Evolutionary conservation across 37 sponge, comb jelly and placozoan genomes (phyloP).

Genomic region (Mnemiopsis leidyi): DNA sequence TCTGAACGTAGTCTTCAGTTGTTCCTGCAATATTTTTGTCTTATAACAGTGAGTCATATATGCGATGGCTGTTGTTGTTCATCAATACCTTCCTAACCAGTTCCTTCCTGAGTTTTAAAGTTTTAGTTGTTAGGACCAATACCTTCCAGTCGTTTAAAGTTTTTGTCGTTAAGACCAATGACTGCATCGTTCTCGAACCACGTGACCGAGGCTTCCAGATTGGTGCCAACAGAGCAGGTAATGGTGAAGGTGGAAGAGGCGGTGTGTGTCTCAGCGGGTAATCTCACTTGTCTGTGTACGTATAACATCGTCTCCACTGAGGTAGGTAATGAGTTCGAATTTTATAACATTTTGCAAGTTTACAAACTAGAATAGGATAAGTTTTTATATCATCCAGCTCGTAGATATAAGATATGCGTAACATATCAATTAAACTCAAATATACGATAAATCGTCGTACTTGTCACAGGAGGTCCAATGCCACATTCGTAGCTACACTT

Average conservation of each 20-base stretch:
- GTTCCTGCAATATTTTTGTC: background rate
- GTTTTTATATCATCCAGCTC: too few species aligned
- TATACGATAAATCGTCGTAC: too few species aligned
- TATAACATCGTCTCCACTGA: constrained; percentile 4
- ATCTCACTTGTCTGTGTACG: background rate
- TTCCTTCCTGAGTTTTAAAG: too few species aligned
- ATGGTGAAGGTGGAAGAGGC: constrained; percentile 40
- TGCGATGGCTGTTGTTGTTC: too few species aligned
- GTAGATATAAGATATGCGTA: too few species aligned
- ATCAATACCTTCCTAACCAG: too few species aligned
- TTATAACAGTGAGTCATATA: too few species aligned
- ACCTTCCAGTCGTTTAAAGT: constrained; percentile 1
- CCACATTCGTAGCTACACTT: constrained; percentile 56
- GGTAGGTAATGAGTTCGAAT: too few species aligned
- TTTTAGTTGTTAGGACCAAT: too few species aligned
- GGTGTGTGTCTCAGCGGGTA: constrained; percentile 23
- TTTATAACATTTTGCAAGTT: too few species aligned
- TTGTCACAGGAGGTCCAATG: background rate
- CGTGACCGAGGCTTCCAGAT: background rate
- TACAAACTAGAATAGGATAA: too few species aligned
- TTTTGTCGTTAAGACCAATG: constrained; percentile 20
- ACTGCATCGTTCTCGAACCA: background rate
- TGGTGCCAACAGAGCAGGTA: background rate
- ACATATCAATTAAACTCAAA: too few species aligned
- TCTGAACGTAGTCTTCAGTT: background rate